Evolutionary conservation across 2,113 vertebrate species (phyloP), one percentile per base, ranked within the genome.

Genomic region (Ophiodon elongatus): DNA sequence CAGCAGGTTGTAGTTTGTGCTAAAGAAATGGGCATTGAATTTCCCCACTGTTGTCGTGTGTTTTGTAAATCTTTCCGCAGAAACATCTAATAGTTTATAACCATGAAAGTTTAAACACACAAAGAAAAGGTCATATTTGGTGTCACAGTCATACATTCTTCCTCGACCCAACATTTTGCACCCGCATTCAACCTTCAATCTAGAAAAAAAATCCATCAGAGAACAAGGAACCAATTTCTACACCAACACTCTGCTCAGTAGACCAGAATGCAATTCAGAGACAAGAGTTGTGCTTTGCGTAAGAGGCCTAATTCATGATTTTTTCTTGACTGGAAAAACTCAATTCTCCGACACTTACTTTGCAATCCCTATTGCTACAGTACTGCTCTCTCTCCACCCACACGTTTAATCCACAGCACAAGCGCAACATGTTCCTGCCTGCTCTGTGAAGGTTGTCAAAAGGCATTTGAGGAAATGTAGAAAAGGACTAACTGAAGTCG

Each of bases 381-480:
- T 45, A 45, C 43, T 19, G 35, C 84, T 87, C 68, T 37, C 37
- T 69, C 41, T 72, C 63, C 56, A 64, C 83, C 83, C 69, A 84
- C 89, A 76, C 62, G 52, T 82, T 86, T 80, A 88, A 83, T 79
- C 76, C 73, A 65, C 62, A 54, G 41, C 3, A 1, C 57, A 66
- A 69, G 50, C 2, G 37, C 73, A 86, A 81, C 69, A 84, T 31
- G n/a, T 59, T 83, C 52, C 76, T 67, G 69, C 54, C 76, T 76
- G 73, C 37, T 83, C 35, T 83, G 29, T 27, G 56, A 74, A 75
- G 73, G 70, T 52, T 80, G 77, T 84, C 85, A 84, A 85, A 79
- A 86, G 56, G 67, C 67, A 79, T 68, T 80, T 23, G 62, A 68
- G 67, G 83, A 77, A 89, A 85, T 39, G 76, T 59, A 71, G 67